phyloP scores from a whole-genome alignment of 2,797 vertebrate genomes.

The Heliangelus exortis region DNA sequence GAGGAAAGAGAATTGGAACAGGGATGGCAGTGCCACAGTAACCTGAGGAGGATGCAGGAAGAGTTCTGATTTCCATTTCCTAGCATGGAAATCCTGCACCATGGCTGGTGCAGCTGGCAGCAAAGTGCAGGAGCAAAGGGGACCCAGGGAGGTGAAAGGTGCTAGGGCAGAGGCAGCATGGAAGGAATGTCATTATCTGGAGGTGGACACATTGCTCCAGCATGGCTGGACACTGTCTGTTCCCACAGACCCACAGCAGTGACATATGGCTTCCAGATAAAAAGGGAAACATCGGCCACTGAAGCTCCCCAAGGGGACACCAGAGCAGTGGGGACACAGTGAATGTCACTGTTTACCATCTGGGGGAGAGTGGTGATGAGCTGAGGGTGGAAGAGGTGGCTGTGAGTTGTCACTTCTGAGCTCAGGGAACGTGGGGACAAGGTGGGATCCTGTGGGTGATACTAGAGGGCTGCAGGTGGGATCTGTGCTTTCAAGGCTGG shows the following conservation, averaged over 20 bases:
- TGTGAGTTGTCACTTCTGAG: not conserved
- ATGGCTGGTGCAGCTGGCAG: not conserved
- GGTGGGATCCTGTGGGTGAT: not conserved
- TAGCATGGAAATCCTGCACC: fast-evolving
- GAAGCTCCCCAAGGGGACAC: not conserved
- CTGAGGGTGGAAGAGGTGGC: not conserved
- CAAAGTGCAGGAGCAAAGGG: not conserved
- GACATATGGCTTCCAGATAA: not conserved
- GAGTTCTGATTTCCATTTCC: not conserved
- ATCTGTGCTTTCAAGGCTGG: not conserved
- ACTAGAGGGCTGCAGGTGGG: not conserved
- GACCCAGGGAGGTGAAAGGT: not conserved
- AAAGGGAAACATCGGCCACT: not conserved
- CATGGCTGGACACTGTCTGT: not conserved
- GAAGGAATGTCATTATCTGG: not conserved
- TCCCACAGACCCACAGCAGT: not conserved
- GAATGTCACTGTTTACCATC: not conserved
- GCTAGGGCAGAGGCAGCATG: fast-evolving
- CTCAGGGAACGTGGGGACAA: not conserved
- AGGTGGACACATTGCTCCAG: not conserved
- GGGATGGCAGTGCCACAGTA: not conserved
- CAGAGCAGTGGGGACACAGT: not conserved
- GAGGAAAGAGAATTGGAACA: not conserved
- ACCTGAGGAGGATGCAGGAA: not conserved
- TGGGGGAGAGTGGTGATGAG: not conserved